Conservation (phyloP, 2,888 invertebrate genomes). For the Xylocampa areola region DNA sequence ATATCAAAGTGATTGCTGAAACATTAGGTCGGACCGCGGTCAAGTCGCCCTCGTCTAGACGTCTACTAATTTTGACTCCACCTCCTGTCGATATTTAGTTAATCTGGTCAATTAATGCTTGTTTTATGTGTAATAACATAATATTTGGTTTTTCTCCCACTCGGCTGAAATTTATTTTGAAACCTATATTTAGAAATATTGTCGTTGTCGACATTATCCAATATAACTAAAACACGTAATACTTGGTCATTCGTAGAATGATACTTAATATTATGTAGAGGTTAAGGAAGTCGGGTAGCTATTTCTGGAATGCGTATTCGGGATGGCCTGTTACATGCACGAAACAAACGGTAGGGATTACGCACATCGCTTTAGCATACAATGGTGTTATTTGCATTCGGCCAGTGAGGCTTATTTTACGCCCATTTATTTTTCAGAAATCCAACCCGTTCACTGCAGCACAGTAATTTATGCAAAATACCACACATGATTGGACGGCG, state of each 20-base stretch:
- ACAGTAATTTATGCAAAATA: conserved; percentile 86
- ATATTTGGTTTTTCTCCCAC: neutral
- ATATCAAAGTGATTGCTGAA: conserved; percentile 79
- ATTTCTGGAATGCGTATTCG: conserved; percentile 75
- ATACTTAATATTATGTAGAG: conserved; percentile 46
- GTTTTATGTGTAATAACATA: conserved; percentile 10
- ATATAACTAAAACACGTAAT: conserved; percentile 8
- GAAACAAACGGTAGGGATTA: conserved; percentile 79
- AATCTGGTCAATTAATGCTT: conserved; percentile 35
- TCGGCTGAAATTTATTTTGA: neutral
- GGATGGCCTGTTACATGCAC: conserved; percentile 73
- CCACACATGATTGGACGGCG: conserved; percentile 80
- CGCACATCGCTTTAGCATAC: conserved; percentile 86
- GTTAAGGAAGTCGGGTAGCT: conserved; percentile 67
- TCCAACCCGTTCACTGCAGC: conserved; percentile 77
- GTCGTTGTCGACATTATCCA: too few relatives aligned
- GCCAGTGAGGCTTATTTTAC: conserved; percentile 79
- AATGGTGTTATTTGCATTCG: conserved; percentile 87
- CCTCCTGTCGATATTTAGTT: conserved; percentile 53
- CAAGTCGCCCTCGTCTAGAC: conserved; percentile 75
- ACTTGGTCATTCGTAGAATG: conserved; percentile 37
- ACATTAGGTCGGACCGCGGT: conserved; percentile 75
- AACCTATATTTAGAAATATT: too few relatives aligned
- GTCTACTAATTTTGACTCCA: conserved; percentile 69
- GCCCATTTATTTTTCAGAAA: conserved; percentile 84